These are phyloP conservation scores for Heterohyrax brucei DNA, from an alignment of 2,797 vertebrate species.

Conservation along the genomic window DNA sequence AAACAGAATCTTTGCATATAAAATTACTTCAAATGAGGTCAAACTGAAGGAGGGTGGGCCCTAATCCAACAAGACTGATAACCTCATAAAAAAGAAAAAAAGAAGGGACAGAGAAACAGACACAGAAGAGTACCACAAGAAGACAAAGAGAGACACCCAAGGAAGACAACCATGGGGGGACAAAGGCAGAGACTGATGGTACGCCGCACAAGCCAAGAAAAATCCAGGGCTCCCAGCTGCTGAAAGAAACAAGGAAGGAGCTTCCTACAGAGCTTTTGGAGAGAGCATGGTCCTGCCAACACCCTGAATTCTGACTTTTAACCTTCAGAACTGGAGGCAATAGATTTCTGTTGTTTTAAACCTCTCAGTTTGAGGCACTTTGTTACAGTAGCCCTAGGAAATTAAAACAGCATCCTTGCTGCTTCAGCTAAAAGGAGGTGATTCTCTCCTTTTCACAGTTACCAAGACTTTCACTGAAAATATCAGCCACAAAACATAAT, in stretches of 20 bases:
- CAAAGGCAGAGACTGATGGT: neutral
- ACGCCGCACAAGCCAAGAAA: neutral
- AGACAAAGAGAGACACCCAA: neutral
- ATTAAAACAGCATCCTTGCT: neutral
- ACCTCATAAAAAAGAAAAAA: no score
- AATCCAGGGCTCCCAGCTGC: no score
- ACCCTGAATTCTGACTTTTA: no score
- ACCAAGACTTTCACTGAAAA: slow-evolving; percentile 43
- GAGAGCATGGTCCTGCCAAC: no score
- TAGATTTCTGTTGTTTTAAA: neutral
- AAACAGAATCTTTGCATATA: neutral
- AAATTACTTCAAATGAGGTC: neutral
- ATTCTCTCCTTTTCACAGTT: slow-evolving; percentile 27
- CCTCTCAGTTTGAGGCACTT: no score
- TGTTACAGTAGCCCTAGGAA: neutral
- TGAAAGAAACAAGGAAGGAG: neutral
- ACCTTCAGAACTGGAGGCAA: no score
- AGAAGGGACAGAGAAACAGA: neutral
- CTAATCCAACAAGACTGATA: no score
- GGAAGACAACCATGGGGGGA: neutral
- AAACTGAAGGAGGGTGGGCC: no score
- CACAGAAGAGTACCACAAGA: neutral
- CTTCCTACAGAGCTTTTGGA: no score
- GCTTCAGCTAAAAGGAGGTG: neutral
- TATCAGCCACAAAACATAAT: neutral